Evolutionary conservation across 2,888 invertebrate species (phyloP), one percentile per base, ranked within the genome.

Genomic region (Tetrapedia diversipes): DNA sequence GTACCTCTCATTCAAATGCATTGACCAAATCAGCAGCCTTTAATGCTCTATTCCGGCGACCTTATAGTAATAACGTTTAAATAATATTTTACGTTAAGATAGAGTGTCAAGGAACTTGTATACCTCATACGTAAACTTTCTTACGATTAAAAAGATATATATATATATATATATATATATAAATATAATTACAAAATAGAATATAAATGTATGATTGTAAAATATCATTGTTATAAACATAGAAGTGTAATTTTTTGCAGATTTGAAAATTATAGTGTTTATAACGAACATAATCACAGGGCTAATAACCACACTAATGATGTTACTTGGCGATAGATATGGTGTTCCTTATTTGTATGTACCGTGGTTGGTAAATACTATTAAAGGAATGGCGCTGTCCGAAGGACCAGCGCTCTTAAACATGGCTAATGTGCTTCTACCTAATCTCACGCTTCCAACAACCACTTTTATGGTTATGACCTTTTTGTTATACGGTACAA

Each of bases 301-400:
- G 11, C 24, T 88, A 39, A 71, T 88, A 74, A 81, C 86, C 24
- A 89, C 88, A 14, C 56, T 77, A 4, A 82, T 89, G 86, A 59
- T 88, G 66, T 78, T 75, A 1, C 37, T 86, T 1, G 89, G 84
- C 8, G 85, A 88, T 59, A 80, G 79, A 29, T 85, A 85, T 37
- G 66, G 65, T 10, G 71, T 83, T 19, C 89, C 89, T 19, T 88
- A 89, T 75, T 77, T 89, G 16, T 87, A 89, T 61, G 41, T 88
- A 16, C 89, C 89, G 7, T 89, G 89, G 89, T 57, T 89, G 32
- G 70, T 87, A 29, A 86, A 87, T 54, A 89, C 89, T 24, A 76
- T 88, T 37, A 81, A 79, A 72, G 89, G 88, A 63, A 86, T 89
- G 75, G 66, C 64, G 14, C 59, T 88, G 47, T 80, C 74, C 66